Percentiles rank a stretch among this genome's conserved stretches.
phyloP scores from a whole-genome alignment of 2,888 invertebrate species.

The Melolontha melolontha region DNA sequence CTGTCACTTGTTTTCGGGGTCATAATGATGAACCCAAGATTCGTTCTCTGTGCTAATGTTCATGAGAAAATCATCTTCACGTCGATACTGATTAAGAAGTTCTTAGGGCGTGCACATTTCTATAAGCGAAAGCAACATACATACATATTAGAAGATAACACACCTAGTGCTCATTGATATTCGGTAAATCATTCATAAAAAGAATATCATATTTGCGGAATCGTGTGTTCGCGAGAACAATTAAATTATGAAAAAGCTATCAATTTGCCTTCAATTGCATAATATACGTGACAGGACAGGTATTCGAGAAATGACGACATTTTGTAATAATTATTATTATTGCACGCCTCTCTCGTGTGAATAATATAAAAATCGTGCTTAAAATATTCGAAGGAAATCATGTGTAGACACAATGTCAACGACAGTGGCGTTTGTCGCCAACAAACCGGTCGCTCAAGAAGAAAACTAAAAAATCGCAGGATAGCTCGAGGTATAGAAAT shows the following conservation, averaged over 20 bases:
- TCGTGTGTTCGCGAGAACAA: slow-evolving; percentile 49
- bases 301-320: slow-evolving; percentile 58
- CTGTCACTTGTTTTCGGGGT: no score
- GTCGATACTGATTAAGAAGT: no score
- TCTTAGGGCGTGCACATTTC: slow-evolving; percentile 63
- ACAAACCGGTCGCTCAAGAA: slow-evolving; percentile 97
- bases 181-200: slow-evolving; percentile 60
- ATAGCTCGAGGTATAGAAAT: slow-evolving; percentile 97
- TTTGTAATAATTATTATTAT: slow-evolving; percentile 40
- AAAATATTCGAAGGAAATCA: slow-evolving; percentile 27
- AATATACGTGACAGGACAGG: slow-evolving; percentile 44
- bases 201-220: slow-evolving; percentile 11
- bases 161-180: slow-evolving; percentile 63
- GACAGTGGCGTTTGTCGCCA: slow-evolving; percentile 96
- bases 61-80: no score
- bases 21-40: no score
- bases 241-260: slow-evolving; percentile 58
- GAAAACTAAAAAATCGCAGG: slow-evolving; percentile 98
- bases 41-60: no score
- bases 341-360: slow-evolving; percentile 54
- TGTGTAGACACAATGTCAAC: slow-evolving; percentile 72
- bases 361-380: slow-evolving; percentile 43
- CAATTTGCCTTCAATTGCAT: slow-evolving; percentile 56
- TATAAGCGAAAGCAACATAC: slow-evolving; percentile 49
- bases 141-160: slow-evolving; percentile 33